These are phyloP conservation scores for Lepidochitona cinerea DNA, from an alignment of 2,888 invertebrate species.

Conservation along the genomic window DNA sequence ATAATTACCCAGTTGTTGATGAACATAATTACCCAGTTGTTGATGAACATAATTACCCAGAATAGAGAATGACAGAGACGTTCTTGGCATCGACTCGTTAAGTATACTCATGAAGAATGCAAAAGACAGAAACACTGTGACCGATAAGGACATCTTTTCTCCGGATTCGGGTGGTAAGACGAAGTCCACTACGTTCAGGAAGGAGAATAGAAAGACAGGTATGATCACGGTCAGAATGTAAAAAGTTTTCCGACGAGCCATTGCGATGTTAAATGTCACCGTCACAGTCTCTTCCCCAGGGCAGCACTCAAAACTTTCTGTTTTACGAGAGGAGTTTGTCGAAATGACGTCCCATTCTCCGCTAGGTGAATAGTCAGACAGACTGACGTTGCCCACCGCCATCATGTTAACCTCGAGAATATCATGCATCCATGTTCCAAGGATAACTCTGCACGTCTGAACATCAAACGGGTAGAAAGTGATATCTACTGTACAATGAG, in stretches of 20 bases:
- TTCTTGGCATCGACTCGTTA: not conserved
- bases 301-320: not conserved
- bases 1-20: too few relatives aligned
- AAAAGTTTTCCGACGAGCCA: not conserved
- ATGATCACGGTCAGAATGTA: not conserved
- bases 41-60: not conserved
- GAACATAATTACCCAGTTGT: not conserved
- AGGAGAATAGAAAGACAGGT: not conserved
- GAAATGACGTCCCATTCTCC: not conserved
- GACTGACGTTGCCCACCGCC: not conserved
- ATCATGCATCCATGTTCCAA: conserved; percentile 1
- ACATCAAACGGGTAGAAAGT: conserved; percentile 4
- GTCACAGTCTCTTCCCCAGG: not conserved
- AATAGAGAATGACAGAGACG: not conserved
- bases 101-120: conserved; percentile 1
- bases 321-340: not conserved
- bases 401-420: not conserved
- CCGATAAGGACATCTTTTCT: conserved; percentile 6
- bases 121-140: not conserved
- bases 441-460: not conserved
- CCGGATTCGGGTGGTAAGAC: not conserved
- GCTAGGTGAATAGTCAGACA: not conserved
- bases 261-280: not conserved
- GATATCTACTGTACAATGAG: not conserved
- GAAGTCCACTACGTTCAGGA: not conserved